Evolutionary conservation across 2,888 invertebrate species (phyloP), one percentile per base, ranked within the genome.

Genomic region (Notodromas monacha): DNA sequence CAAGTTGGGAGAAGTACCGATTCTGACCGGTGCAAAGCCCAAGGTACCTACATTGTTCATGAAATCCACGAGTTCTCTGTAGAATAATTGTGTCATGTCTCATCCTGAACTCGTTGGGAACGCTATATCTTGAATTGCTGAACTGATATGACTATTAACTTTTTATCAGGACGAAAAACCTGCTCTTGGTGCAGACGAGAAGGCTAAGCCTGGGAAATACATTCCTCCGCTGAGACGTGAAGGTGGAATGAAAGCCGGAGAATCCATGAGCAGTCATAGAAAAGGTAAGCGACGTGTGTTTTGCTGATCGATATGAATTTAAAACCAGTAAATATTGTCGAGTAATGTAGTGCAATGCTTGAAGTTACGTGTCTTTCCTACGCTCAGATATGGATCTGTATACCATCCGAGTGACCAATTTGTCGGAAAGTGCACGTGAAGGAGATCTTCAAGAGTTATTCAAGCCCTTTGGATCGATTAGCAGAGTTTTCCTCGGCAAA

Each of bases 371-470:
- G n/a, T 12, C 5, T 31, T 34, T 26, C 12, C n/a, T n/a, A n/a
- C n/a, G n/a, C n/a, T n/a, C n/a, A n/a, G n/a, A n/a, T n/a, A n/a
- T n/a, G n/a, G 61, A 68, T 2, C 38, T 43, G 31, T 70, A 74
- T 3, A 89, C 96, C 10, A 81, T 96, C 40, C 68, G 92, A 39
- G 84, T 96, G 37, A 84, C 89, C 8, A 96, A 96, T 53, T 57
- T 96, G 30, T 84, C 89, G 3, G 86, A 89, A 49, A 84, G 81
- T 37, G 84, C 86, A 31, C 46, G 54, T 2, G 92, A 96, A 47
- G 64, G 67, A 8, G 92, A 96, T 58, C 59, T 96, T 38, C 84
- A 89, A 43, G 86, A 89, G 40, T 57, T 96, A 33, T 92, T 96
- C 32, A 69, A 73, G 45, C 69, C 68, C 26, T 84, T 92, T 46